These are phyloP conservation scores for Lota lota DNA, from an alignment of 2,113 vertebrate species.

Conservation along the genomic window DNA sequence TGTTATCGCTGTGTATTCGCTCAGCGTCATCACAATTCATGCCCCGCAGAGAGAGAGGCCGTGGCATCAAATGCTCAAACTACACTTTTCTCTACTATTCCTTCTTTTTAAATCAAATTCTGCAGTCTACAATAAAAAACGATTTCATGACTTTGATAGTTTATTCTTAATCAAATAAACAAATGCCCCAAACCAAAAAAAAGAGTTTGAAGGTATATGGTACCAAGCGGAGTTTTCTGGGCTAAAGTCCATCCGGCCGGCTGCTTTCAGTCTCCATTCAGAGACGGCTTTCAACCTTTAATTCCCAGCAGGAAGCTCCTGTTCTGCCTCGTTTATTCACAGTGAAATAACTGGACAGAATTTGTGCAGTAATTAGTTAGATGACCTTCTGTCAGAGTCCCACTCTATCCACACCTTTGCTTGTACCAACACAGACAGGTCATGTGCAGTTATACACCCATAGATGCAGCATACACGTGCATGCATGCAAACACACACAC, in stretches of 20 bases:
- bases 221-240: neutral
- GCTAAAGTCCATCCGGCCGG: neutral
- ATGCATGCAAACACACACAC: neutral
- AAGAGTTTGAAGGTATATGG: too few relatives aligned
- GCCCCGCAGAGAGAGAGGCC: slow-evolving; percentile 5
- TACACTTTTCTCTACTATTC: neutral
- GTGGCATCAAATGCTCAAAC: slow-evolving; percentile 2
- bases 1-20: neutral
- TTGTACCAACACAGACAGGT: neutral
- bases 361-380: slow-evolving; percentile 29
- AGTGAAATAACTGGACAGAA: slow-evolving; percentile 18
- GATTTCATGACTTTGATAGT: too few relatives aligned
- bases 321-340: slow-evolving; percentile 18
- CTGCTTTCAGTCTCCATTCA: neutral
- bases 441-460: neutral
- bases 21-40: slow-evolving; percentile 10
- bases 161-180: neutral
- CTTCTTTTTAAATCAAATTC: neutral
- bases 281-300: slow-evolving; percentile 12
- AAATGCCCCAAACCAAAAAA: too few relatives aligned
- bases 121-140: neutral
- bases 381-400: neutral
- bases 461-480: neutral
- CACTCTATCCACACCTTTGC: slow-evolving; percentile 4
- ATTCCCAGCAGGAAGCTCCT: slow-evolving; percentile 14